Evolutionary conservation across 2,888 invertebrate genomes (phyloP), one percentile per base, ranked within the genome.

Genomic region (Onchidella celtica): DNA sequence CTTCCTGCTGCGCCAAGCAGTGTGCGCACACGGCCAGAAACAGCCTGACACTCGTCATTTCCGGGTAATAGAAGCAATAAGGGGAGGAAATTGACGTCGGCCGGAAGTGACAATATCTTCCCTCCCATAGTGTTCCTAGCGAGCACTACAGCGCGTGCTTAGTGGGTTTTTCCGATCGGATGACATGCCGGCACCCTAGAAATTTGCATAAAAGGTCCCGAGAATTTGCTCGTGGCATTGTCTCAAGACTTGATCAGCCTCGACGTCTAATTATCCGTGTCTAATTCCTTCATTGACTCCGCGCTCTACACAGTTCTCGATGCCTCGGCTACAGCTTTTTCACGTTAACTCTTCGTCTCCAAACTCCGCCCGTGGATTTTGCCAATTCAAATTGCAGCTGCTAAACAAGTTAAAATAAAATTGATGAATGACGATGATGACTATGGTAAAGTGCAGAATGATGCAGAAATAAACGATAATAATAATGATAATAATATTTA

Each of bases 81-180:
- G 79, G 65, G 61, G 47, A 61, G 66, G 32, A 63, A 72, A 61
- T 79, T 70, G 70, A 77, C 68, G 77, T 55, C 68, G 47, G 63
- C 79, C 79, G 79, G 79, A 79, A 72, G 79, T 79, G 78, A 79
- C 72, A 72, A 72, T 79, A 72, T 72, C 70, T 70, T 72, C 63
- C 40, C n/a, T n/a, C 72, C 79, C 40, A 63, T 59, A 79, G 63
- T 79, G 70, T 63, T 72, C 38, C 47, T 59, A 72, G 70, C 61
- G 36, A 70, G 34, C 68, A 78, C 40, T 21, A 59, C 59, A 24
- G 69, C 40, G 63, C 61, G 72, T 32, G 70, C 24, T 24, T 72
- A 70, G 61, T 63, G 47, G 40, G 70, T 17, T 47, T 40, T 72
- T 70, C 70, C 63, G 72, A 79, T 72, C 63, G 55, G 68, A 55